These are phyloP conservation scores for Prunella strophiata DNA, from an alignment of 2,797 vertebrate species.

Conservation along the genomic window DNA sequence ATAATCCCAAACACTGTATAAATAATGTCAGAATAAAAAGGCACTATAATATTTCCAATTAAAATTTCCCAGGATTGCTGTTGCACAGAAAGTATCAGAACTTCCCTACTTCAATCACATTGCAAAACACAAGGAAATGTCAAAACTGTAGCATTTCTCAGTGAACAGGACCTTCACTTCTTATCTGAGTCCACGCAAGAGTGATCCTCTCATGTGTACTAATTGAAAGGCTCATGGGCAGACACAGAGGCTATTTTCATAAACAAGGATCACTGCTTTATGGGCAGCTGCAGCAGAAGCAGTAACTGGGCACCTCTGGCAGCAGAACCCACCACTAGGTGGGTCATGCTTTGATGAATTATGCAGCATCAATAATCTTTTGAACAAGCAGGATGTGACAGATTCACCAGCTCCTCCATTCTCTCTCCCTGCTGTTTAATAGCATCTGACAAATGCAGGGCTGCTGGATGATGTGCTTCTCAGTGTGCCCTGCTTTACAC, in stretches of 20 bases:
- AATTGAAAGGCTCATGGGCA: neutral
- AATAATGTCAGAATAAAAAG: neutral
- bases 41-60: neutral
- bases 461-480: neutral
- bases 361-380: slow-evolving; percentile 39
- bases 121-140: neutral
- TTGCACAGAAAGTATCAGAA: neutral
- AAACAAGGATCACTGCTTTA: neutral
- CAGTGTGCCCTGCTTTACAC: neutral
- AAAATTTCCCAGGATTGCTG: neutral
- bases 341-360: neutral
- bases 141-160: neutral
- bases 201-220: neutral
- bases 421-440: slow-evolving; percentile 1
- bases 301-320: neutral
- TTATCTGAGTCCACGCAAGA: neutral
- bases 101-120: neutral
- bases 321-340: neutral
- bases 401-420: slow-evolving; percentile 24
- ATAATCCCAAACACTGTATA: neutral
- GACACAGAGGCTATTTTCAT: neutral
- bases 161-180: neutral
- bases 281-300: neutral
- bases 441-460: slow-evolving; percentile 34
- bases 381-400: slow-evolving; percentile 44